Base-by-base conservation (phyloP, 2,113 vertebrate genomes). In the Phylloscopus trochiloides region DNA sequence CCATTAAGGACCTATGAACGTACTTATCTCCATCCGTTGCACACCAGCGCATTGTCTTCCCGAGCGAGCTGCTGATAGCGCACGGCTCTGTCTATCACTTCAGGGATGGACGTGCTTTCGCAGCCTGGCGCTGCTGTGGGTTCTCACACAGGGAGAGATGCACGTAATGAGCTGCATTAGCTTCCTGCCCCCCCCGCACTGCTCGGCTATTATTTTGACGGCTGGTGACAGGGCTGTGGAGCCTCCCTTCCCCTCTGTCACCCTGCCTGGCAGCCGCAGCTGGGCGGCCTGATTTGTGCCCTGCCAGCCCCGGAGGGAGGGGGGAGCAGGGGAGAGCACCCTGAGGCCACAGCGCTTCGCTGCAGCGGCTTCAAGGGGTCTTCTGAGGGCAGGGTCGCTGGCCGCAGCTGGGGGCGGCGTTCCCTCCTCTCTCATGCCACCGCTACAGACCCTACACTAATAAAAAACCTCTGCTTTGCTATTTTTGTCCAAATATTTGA, bases 41-140 rank as follows among this genome's bases (percentile, higher is more conserved):
- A 38, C 15, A 43, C 4, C 78, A 43, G 40, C 12, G 80, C 85
- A 58, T 45, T 92, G 92, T 79, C 75, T 95, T 8, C 25, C 62
- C 36, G 81, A 12, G 58, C 57, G 58, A 12, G 70, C 71, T 66
- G 9, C 21, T 10, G 38, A 31, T 36, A 16, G 19, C 25, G 0
- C 47, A 0, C 7, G 7, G 14, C 72, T 59, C 50, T 9, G 8
- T 38, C 0, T 63, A 2, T 73, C 34, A 1, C 85, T 28, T 8
- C 2, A 1, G 26, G 1, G 12, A 31, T 31, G 61, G 38, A 4
- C 2, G 25, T 47, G 59, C 55, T 18, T 2, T 0, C 2, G 75
- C n/a, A 12, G 79, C 80, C 17, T 15, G 45, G 50, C 19, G 1
- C 38, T 66, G 47, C 55, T 4, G 32, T 1, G 4, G 1, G 12